Percentiles rank a stretch among this genome's conserved stretches.
These are phyloP conservation scores for Pangasius djambal DNA, from an alignment of 2,797 vertebrate genomes.

Conservation along the genomic window DNA sequence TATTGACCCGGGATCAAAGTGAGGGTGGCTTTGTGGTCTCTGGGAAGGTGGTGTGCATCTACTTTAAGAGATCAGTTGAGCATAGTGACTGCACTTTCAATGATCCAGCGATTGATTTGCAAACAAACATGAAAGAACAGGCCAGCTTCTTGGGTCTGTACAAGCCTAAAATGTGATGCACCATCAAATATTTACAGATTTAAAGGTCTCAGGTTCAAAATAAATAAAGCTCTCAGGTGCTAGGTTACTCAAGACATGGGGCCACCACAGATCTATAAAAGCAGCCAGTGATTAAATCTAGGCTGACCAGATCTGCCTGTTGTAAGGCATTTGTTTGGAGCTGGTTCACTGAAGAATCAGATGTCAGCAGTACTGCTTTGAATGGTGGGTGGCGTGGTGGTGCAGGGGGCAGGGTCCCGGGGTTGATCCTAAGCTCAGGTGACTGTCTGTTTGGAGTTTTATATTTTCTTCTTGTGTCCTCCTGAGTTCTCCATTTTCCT, in stretches of 20 bases:
- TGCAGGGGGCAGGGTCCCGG: neutral
- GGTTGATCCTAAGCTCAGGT: neutral
- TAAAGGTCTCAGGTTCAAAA: constrained; percentile 17
- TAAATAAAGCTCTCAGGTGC: constrained; percentile 13
- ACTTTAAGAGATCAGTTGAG: constrained; percentile 55
- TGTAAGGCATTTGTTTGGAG: neutral
- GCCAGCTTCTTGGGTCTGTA: neutral
- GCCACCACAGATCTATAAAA: constrained; percentile 3
- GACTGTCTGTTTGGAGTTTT: neutral
- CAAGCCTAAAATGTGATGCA: neutral
- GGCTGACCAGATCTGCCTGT: neutral
- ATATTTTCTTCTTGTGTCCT: neutral
- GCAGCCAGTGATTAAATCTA: constrained; percentile 3
- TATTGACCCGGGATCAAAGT: constrained; percentile 66
- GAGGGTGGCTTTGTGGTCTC: constrained; percentile 56
- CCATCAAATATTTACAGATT: constrained; percentile 31
- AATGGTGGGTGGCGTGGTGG: neutral
- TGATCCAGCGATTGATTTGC: constrained; percentile 35
- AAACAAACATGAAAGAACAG: constrained; percentile 21
- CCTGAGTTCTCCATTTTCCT: neutral
- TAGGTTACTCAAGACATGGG: neutral
- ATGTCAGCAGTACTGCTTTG: neutral
- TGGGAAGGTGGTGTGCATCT: constrained; percentile 50
- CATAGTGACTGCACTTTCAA: constrained; percentile 22
- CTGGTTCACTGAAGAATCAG: neutral